phyloP scores from a whole-genome alignment of 2,797 vertebrate species.

The Halcyon leucocephala region DNA sequence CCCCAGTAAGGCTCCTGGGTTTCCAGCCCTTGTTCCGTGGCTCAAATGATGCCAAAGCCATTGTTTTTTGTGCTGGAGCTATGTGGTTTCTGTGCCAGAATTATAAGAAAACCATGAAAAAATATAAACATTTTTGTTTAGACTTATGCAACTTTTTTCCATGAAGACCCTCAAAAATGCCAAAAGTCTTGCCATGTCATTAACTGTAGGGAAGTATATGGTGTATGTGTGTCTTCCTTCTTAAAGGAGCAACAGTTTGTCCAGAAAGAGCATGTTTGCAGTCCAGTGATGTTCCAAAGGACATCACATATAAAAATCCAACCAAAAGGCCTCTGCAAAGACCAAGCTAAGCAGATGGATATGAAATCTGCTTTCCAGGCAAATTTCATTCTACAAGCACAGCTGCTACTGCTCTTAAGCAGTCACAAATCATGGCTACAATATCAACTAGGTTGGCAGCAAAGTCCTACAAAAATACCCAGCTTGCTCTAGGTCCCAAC shows the following conservation, averaged over 20 bases:
- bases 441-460: background rate
- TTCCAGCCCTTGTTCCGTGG: background rate
- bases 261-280: background rate
- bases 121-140: slow-evolving; percentile 62
- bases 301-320: background rate
- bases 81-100: slow-evolving; percentile 42
- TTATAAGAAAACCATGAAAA: slow-evolving; percentile 66
- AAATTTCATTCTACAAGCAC: background rate
- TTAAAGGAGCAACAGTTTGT: background rate
- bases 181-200: background rate
- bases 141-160: slow-evolving; percentile 63
- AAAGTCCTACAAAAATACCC: background rate
- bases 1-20: background rate
- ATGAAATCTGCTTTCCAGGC: background rate
- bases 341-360: background rate
- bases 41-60: slow-evolving; percentile 43
- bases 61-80: slow-evolving; percentile 45
- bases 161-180: slow-evolving; percentile 54
- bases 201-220: accelerated
- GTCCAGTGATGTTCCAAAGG: background rate
- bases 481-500: background rate
- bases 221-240: background rate
- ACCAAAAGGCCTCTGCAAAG: background rate
- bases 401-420: background rate
- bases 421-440: background rate